phyloP scores from a whole-genome alignment of 2,888 invertebrate genomes.

The Volucella zonaria region DNA sequence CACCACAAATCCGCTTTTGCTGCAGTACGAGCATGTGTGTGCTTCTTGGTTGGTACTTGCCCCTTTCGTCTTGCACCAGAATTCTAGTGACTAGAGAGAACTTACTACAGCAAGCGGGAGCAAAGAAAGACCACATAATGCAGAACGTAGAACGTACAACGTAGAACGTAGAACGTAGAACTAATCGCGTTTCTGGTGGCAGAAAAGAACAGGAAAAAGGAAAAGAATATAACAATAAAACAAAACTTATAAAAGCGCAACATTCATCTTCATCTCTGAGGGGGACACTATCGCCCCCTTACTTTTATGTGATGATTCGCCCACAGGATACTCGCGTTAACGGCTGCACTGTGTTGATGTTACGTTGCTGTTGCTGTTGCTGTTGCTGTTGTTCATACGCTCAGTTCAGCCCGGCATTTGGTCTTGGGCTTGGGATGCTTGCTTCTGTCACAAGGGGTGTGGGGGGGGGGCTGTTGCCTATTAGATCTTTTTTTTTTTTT shows the following conservation, averaged over 20 bases:
- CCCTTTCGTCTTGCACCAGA: not conserved
- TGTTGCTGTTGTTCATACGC: conserved; percentile 19
- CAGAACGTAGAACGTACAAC: conserved; percentile 35
- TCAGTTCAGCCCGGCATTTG: too few species aligned
- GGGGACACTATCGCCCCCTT: conserved; percentile 35
- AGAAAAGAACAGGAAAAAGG: conserved; percentile 18
- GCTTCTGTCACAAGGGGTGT: not conserved
- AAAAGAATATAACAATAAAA: conserved; percentile 45
- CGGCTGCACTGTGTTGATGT: not conserved
- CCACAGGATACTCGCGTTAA: conserved; percentile 6
- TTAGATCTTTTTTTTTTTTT: conserved; percentile 53
- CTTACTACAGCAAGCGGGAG: conserved; percentile 2
- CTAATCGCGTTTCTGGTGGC: conserved; percentile 54
- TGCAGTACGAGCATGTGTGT: conserved; percentile 39
- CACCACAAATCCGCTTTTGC: conserved; percentile 74
- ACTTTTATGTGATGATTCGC: conserved; percentile 40
- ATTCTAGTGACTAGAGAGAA: too few species aligned
- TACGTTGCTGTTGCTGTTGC: conserved; percentile 37
- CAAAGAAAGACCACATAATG: conserved; percentile 40
- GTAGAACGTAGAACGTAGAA: conserved; percentile 31
- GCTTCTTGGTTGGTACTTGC: conserved; percentile 4
- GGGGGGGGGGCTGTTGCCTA: conserved; percentile 29
- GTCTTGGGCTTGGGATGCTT: not conserved
- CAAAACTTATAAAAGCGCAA: conserved; percentile 59
- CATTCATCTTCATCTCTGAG: conserved; percentile 59